Base-by-base conservation (phyloP, 1,140 invertebrate species). In the Leptinotarsa undecemlineata region DNA sequence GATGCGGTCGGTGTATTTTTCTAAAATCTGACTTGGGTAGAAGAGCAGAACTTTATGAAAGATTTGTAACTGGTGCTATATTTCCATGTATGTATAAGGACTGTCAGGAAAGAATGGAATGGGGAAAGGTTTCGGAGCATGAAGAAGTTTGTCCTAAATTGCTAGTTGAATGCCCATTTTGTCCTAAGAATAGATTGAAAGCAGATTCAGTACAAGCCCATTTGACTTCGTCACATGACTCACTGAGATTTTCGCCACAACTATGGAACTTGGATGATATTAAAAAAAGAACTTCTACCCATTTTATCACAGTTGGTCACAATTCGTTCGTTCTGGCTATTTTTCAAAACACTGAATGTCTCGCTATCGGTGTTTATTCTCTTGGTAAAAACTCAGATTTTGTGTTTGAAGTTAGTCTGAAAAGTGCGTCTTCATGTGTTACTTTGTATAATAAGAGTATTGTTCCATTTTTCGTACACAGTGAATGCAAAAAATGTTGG, bases 401-500 rank as follows among this genome's bases (percentile, higher is more conserved):
- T 57, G n/a, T 57, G 17, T 57, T 57, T 57, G 51, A 57, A 17
- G 51, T 19, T 17, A 57, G 15, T 57, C 14, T 57, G 51, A 57
- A 19, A 57, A 17, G 4, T 5, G 5, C 1, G 2, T n/a, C 51
- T 5, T 57, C 51, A 17, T 57, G 15, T 57, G 6, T 57, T 19
- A 57, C 51, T 57, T 57, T 57, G 17, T n/a, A 57, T 57, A 19
- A 57, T 5, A 57, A 57, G 15, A 57, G 51, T 19, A 6, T 57
- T 17, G 14, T 17, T 57, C 51, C 51, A n/a, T 57, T 57, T 57
- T 57, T 57, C n/a, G 17, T 17, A 57, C 15, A 15, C 51, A 57
- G n/a, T 17, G 51, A 57, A 57, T 57, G 51, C n/a, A 57, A 57
- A 5, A 57, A 57, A n/a, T 57, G 51, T 57, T 57, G 51, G 51